These are phyloP conservation scores for Arothron firmamentum DNA, from an alignment of 2,113 vertebrate species.

Conservation along the genomic window DNA sequence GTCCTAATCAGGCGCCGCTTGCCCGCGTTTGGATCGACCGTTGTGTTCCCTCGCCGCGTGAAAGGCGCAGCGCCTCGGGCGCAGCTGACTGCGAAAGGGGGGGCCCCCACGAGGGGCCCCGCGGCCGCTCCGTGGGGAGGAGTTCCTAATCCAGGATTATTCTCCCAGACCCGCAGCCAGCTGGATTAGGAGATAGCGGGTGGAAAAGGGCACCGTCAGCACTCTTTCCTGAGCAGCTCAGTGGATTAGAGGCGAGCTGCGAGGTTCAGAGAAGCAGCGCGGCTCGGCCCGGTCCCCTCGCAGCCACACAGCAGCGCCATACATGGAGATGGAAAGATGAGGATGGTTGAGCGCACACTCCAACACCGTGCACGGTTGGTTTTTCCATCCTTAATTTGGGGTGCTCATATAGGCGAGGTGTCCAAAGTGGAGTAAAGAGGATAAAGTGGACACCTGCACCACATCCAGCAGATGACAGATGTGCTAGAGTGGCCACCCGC, in stretches of 20 bases:
- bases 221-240: constrained; percentile 64
- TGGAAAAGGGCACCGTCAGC: constrained; percentile 70
- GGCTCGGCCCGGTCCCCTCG: constrained; percentile 32
- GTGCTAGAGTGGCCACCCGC: constrained; percentile 36
- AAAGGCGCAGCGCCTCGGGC: constrained; percentile 61
- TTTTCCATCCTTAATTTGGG: constrained; percentile 46
- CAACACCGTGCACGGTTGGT: constrained; percentile 36
- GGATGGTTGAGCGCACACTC: constrained; percentile 42
- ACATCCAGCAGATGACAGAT: constrained; percentile 8
- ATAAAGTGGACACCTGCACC: too few relatives aligned
- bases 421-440: too few relatives aligned
- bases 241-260: constrained; percentile 56
- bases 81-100: constrained; percentile 47
- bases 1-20: constrained; percentile 63
- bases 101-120: constrained; percentile 51
- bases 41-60: constrained; percentile 32
- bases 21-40: constrained; percentile 57
- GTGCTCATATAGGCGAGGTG: constrained; percentile 33
- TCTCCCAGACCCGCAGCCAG: constrained; percentile 58
- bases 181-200: constrained; percentile 62
- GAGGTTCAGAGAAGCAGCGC: constrained; percentile 44
- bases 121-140: constrained; percentile 47
- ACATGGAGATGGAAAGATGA: constrained; percentile 65
- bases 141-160: constrained; percentile 72
- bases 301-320: constrained; percentile 56